Base-by-base conservation (phyloP, 2,888 invertebrate genomes). In the Lithophane socia region DNA sequence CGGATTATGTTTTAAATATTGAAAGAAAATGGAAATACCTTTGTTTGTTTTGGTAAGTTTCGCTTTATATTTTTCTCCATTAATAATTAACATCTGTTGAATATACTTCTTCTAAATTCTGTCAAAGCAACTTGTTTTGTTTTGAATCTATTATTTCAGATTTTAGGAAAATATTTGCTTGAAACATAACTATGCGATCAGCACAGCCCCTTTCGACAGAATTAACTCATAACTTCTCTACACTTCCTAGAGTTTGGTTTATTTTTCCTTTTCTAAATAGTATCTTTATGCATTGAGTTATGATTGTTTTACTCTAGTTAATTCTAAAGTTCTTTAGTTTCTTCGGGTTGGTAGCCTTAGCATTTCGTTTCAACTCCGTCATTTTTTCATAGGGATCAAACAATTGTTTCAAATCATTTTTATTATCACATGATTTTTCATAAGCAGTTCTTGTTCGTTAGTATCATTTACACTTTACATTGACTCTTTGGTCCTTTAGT, bases 21-120 rank as follows among this genome's bases (percentile, higher is more conserved):
- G 16, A 49, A 49, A 44, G 16, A 84, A 78, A 78, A 84, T 84
- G 78, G 44, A 78, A 73, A 78, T 73, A 73, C 10, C 68, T 56
- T 44, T 69, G 44, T 24, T 83, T 52, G 21, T 78, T 69, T 64
- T 83, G 86, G 83, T 86, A 72, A 86, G 83, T 37, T 49, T 70
- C 5, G 18, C 1, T 12, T 16, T 49, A 0, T 47, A 42, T 52
- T 58, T 16, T 21, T 42, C 24, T 37, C 3, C 16, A 58, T 58
- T 18, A 5, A 3, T 70, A 37, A 47, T 8, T 52, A 21, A 8
- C 13, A 7, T 10, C 5, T 54, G 5, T 54, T 29, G 16, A 18
- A 47, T 49, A n/a, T n/a, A 4, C 12, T 0, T 29, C 1, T 29
- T 73, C 18, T n/a, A 42, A 24, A 42, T 72, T 16, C 49, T 52